Conservation (phyloP, 2,888 invertebrate genomes). For the Aporophyla lueneburgensis region DNA sequence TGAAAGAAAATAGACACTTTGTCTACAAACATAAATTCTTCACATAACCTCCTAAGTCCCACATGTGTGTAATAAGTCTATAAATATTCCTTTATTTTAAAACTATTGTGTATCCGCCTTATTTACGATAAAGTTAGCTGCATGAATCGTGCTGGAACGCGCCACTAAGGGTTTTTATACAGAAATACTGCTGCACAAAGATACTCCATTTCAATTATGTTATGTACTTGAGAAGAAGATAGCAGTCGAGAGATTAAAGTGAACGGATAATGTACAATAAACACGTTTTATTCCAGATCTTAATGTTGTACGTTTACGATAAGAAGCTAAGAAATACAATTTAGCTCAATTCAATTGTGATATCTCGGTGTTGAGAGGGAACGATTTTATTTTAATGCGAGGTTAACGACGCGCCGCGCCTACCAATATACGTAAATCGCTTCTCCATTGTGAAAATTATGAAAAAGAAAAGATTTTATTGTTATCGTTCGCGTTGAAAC, state of each 20-base stretch:
- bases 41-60: conserved; percentile 19
- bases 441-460: conserved; percentile 46
- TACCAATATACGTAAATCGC: conserved; percentile 50
- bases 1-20: conserved; percentile 6
- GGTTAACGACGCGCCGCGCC: conserved; percentile 47
- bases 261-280: conserved; percentile 49
- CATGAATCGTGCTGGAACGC: conserved; percentile 70
- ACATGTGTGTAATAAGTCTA: conserved; percentile 64
- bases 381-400: conserved; percentile 53
- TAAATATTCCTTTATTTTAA: conserved; percentile 70
- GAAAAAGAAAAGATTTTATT: conserved; percentile 52
- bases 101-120: conserved; percentile 69
- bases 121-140: conserved; percentile 73
- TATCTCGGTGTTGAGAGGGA: conserved; percentile 45
- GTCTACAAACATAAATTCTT: conserved; percentile 28
- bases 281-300: conserved; percentile 51
- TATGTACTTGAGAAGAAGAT: conserved; percentile 46
- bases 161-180: conserved; percentile 68
- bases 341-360: conserved; percentile 57
- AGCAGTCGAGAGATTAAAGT: conserved; percentile 31
- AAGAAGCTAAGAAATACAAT: conserved; percentile 51
- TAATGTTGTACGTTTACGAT: conserved; percentile 41
- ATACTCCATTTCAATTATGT: conserved; percentile 64
- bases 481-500: conserved; percentile 35
- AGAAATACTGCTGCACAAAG: conserved; percentile 63